phyloP scores from a whole-genome alignment of 2,113 vertebrate species.

The Malurus cyaneus region DNA sequence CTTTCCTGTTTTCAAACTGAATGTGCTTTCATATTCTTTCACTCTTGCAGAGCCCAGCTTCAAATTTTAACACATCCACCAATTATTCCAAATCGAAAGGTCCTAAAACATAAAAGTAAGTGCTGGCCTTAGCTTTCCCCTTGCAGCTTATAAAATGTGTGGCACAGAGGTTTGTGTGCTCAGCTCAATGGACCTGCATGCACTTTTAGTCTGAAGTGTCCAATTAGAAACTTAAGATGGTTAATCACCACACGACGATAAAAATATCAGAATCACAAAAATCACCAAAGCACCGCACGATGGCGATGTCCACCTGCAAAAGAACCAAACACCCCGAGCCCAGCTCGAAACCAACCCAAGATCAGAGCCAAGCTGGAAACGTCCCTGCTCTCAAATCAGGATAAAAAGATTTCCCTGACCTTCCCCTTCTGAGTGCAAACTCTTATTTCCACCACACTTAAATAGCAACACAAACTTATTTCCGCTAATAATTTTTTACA shows the following conservation, averaged over 20 bases:
- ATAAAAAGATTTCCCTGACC: rapidly evolving
- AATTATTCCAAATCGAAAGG: rapidly evolving
- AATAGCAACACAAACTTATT: background rate
- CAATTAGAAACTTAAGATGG: no score
- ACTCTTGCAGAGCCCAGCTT: background rate
- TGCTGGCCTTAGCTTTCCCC: background rate
- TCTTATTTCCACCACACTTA: background rate
- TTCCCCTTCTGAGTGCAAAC: background rate
- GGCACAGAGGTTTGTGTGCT: background rate
- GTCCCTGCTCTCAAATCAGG: background rate
- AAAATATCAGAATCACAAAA: no score
- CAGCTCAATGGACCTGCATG: background rate
- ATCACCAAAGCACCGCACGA: background rate
- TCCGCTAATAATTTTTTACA: rapidly evolving
- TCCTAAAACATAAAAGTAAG: no score
- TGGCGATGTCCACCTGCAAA: background rate
- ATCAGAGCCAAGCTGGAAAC: background rate
- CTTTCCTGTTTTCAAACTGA: background rate
- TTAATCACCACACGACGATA: background rate
- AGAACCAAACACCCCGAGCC: background rate
- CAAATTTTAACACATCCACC: background rate
- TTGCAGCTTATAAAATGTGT: background rate
- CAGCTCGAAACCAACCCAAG: no score
- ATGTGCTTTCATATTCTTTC: background rate
- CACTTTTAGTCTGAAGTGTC: no score